Percentiles rank a stretch among this genome's conserved stretches.
Conservation (phyloP, 2,797 vertebrate genomes). For the Sebastes oblongus region DNA sequence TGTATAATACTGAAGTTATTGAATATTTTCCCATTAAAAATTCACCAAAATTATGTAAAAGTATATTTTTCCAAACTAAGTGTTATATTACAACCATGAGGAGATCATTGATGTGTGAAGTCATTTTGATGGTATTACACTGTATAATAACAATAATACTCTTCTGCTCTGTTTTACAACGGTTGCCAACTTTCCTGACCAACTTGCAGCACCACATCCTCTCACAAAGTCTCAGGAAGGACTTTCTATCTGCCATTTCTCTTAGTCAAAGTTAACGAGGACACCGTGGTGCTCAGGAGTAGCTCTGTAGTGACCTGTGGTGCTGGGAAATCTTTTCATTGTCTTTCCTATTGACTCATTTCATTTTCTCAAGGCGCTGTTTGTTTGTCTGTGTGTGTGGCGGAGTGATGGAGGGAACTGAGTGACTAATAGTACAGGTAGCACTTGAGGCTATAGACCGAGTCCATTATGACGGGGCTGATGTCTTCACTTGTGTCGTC, state of each 20-base stretch:
- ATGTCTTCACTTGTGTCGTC: slow-evolving; percentile 46
- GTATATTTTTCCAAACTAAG: too few species aligned
- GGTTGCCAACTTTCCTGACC: slow-evolving; percentile 11
- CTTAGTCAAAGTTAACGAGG: slow-evolving; percentile 41
- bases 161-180: neutral
- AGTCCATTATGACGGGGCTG: slow-evolving; percentile 51
- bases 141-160: neutral
- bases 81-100: too few species aligned
- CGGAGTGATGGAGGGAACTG: slow-evolving; percentile 49
- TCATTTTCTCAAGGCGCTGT: slow-evolving; percentile 61
- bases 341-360: slow-evolving; percentile 65
- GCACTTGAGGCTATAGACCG: slow-evolving; percentile 43
- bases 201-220: neutral
- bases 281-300: slow-evolving; percentile 24
- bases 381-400: slow-evolving; percentile 43
- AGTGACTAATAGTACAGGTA: slow-evolving; percentile 53
- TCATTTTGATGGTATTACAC: too few species aligned
- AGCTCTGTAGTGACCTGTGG: slow-evolving; percentile 28
- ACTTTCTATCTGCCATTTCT: slow-evolving; percentile 35
- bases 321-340: slow-evolving; percentile 58
- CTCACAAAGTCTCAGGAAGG: slow-evolving; percentile 26
- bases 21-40: too few species aligned
- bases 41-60: too few species aligned
- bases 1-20: too few species aligned
- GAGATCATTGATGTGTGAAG: too few species aligned